These are phyloP conservation scores for Stenurella melanura DNA, from an alignment of 2,888 invertebrate genomes.

Conservation along the genomic window DNA sequence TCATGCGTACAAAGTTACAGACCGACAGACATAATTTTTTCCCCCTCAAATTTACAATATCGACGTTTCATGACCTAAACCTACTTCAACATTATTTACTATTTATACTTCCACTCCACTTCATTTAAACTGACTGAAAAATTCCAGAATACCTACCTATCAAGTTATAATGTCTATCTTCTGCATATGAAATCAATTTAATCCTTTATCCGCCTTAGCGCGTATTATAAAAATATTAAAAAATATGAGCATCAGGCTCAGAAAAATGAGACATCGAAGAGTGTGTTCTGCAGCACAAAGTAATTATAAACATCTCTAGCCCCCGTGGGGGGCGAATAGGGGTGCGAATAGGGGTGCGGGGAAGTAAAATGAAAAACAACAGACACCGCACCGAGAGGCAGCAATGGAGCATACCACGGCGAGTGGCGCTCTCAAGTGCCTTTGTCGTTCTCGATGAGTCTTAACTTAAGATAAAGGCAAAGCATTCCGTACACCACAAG, in stretches of 20 bases:
- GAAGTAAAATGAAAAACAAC: slow-evolving; percentile 56
- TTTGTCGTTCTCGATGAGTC: slow-evolving; percentile 49
- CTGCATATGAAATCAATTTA: slow-evolving; percentile 14
- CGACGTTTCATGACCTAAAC: no score
- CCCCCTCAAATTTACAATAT: no score
- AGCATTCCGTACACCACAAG: slow-evolving; percentile 50
- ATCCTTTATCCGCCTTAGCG: not conserved
- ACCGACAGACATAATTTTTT: no score
- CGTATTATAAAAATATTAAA: not conserved
- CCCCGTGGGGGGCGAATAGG: slow-evolving; percentile 45
- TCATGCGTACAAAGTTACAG: no score
- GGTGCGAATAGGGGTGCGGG: slow-evolving; percentile 21
- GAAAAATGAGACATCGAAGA: slow-evolving; percentile 61
- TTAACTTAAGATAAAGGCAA: slow-evolving; percentile 49
- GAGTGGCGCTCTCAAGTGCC: slow-evolving; percentile 51
- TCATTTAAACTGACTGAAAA: no score
- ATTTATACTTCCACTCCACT: no score
- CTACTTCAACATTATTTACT: no score
- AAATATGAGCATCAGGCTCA: no score
- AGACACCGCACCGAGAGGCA: slow-evolving; percentile 44
- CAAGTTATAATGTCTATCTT: no score
- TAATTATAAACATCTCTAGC: slow-evolving; percentile 62
- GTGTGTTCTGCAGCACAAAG: slow-evolving; percentile 58
- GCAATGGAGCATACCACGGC: slow-evolving; percentile 55
- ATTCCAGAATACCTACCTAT: no score